These are phyloP conservation scores for Passerina amoena DNA, from an alignment of 2,113 vertebrate genomes.

Conservation along the genomic window DNA sequence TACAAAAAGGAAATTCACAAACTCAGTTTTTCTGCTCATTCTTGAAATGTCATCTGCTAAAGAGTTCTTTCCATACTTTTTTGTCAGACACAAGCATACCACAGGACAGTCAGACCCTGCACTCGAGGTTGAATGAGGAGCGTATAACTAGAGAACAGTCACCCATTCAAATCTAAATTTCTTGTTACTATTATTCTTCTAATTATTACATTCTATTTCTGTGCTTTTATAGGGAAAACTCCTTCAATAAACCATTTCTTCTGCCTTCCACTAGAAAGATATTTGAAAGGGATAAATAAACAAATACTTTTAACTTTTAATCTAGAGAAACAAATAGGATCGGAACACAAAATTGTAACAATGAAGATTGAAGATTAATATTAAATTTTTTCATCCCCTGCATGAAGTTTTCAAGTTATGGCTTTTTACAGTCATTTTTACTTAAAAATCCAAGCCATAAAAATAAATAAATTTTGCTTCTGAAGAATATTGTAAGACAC, in stretches of 20 bases:
- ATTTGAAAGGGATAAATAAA: background rate
- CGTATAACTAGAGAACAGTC: background rate
- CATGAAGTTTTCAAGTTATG: background rate
- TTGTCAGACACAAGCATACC: background rate
- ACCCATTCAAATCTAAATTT: background rate
- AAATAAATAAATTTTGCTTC: background rate
- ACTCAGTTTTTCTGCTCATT: background rate
- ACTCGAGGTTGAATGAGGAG: background rate
- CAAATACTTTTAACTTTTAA: background rate
- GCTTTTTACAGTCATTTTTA: background rate
- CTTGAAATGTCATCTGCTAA: background rate
- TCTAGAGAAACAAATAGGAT: background rate
- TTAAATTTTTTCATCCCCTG: background rate
- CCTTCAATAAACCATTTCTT: background rate
- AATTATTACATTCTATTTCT: background rate
- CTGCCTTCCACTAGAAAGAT: background rate
- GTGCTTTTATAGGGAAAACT: background rate
- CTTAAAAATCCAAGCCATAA: background rate
- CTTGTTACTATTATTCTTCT: background rate
- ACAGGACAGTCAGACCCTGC: background rate
- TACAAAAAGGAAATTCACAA: background rate
- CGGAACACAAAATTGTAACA: background rate
- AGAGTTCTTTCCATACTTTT: background rate
- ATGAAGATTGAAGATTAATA: background rate
- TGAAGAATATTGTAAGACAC: background rate